A percentile compares a stretch with the other conserved stretches of the same genome.
Evolutionary conservation across 2,797 vertebrate species (phyloP).

Genomic region (Megalops cyprinoides): DNA sequence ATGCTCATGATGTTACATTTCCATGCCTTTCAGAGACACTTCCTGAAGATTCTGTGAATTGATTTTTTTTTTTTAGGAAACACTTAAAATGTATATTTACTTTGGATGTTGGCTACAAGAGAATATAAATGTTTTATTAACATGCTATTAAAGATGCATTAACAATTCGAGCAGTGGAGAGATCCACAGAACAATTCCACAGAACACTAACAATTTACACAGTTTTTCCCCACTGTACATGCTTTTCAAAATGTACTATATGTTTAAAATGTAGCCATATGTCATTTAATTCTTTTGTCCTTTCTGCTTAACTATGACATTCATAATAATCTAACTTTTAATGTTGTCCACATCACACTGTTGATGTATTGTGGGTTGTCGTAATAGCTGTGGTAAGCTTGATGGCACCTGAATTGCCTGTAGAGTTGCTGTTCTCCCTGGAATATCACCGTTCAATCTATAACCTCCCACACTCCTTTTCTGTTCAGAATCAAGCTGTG

Average conservation of each 20-base stretch:
- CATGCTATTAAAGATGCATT: constrained; percentile 14
- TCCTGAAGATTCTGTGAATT: not conserved
- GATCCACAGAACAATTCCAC: not conserved
- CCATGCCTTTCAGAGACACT: not conserved
- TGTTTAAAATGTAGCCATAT: not conserved
- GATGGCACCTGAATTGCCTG: not conserved
- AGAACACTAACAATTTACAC: not conserved
- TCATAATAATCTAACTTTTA: constrained; percentile 48
- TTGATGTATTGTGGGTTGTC: not conserved
- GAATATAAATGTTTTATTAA: not conserved
- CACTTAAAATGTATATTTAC: not conserved
- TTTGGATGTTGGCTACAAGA: not conserved
- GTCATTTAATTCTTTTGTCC: not conserved
- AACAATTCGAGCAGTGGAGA: not conserved
- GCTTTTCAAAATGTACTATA: not conserved
- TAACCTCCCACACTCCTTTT: not conserved
- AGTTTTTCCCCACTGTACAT: no score
- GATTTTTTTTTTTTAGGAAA: constrained; percentile 8
- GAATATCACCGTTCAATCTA: constrained; percentile 49
- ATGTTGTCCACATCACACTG: constrained; percentile 55
- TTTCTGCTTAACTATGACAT: not conserved
- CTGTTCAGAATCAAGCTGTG: constrained; percentile 62
- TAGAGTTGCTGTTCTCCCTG: not conserved
- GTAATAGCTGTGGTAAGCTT: not conserved
- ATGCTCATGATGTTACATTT: constrained; percentile 3